Percentiles rank a stretch among this genome's conserved stretches.
Evolutionary conservation across 2,888 invertebrate species (phyloP).

Genomic region (Lacanobia wlatinum): DNA sequence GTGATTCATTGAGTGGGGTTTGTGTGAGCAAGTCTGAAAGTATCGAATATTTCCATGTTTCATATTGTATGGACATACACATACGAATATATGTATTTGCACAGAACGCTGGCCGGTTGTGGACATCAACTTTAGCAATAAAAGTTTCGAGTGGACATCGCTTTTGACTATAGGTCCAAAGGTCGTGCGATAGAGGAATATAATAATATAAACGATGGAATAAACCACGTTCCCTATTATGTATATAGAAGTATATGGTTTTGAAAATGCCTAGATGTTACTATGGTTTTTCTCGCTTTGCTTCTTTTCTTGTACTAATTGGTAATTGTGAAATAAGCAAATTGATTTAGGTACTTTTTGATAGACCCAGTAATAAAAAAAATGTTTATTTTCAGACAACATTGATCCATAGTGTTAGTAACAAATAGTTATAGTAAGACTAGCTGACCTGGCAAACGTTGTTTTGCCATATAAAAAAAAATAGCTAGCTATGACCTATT

Average conservation of each 20-base stretch:
- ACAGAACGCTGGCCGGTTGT: neutral
- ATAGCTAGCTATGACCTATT: too few relatives aligned
- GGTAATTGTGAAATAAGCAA: too few relatives aligned
- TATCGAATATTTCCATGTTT: neutral
- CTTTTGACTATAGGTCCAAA: neutral
- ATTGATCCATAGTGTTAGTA: too few relatives aligned
- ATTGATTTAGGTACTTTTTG: neutral
- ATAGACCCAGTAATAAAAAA: neutral
- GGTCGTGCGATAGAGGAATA: neutral
- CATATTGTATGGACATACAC: too few relatives aligned
- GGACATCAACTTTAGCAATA: slow-evolving; percentile 16
- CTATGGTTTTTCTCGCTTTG: neutral
- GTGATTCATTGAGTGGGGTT: neutral
- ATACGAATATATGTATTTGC: neutral
- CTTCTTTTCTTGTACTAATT: too few relatives aligned
- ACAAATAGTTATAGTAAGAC: too few relatives aligned
- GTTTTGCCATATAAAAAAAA: too few relatives aligned
- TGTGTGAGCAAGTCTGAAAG: neutral
- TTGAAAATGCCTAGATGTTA: neutral
- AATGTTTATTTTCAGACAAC: too few relatives aligned
- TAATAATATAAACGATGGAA: neutral
- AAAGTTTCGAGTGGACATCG: slow-evolving; percentile 4
- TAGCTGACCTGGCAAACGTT: too few relatives aligned
- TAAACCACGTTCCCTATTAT: neutral
- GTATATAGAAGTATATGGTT: neutral